Base-by-base conservation (phyloP, 2,797 vertebrate genomes). In the Gymnodraco acuticeps region DNA sequence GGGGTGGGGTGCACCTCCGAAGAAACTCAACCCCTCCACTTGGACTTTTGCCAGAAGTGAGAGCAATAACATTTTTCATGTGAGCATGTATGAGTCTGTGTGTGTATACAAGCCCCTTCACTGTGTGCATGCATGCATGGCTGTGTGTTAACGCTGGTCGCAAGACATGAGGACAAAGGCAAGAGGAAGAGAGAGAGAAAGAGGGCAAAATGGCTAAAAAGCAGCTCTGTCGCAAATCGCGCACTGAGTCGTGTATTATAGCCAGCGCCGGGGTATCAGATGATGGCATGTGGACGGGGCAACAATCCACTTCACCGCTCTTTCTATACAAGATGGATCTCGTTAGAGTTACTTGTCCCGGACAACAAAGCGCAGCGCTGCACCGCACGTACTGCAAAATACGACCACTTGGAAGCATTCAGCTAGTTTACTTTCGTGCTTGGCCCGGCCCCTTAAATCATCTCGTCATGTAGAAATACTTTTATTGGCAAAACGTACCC, bases 61-160 rank as follows among this genome's bases (percentile, higher is more conserved):
- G 86, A 94, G 94, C 89, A 93, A 93, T 90, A 94, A 93, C 86
- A 92, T 93, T 91, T 91, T 93, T 93, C 91, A 90, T 93, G 87
- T 86, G 88, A 90, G 84, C 81, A 88, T 85, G 69, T 70, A 78
- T 82, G 67, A 69, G 47, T 80, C n/a, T 77, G 81, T 83, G 78
- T 83, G 79, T 81, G 67, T 76, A 41, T 85, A 76, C 79, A 82
- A 79, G 80, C 78, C 77, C 64, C 64, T 81, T 64, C 78, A 73
- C 73, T 84, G 84, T 81, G 78, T 75, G 77, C 80, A 76, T 72
- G 81, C 70, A 66, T 74, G 83, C 62, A 63, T 81, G 77, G 54
- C 3, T 78, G 73, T 87, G 83, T 79, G 85, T 90, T 68, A 86
- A 76, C 48, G 47, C 70, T 79, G 80, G 76, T 76, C 76, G 67